These are phyloP conservation scores for Myotis vivesi DNA, from an alignment of 2,797 vertebrate genomes.

Conservation along the genomic window DNA sequence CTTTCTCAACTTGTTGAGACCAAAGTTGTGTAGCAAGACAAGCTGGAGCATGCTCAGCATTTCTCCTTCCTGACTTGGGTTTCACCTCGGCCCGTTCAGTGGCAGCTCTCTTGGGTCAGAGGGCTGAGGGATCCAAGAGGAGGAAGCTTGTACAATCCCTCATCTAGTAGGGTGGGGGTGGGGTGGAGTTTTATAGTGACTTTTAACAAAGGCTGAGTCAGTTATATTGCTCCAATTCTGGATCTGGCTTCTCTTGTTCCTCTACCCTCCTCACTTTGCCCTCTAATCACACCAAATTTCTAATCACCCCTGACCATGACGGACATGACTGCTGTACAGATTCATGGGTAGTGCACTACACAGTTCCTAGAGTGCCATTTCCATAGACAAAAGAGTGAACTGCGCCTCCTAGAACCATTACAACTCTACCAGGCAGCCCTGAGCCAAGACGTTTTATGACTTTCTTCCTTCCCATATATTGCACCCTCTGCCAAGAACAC, in stretches of 20 bases:
- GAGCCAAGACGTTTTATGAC: background rate
- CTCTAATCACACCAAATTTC: background rate
- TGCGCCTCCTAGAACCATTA: background rate
- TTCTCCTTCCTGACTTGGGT: constrained; percentile 62
- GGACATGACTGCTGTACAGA: background rate
- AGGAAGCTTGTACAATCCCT: constrained; percentile 25
- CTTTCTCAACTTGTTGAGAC: constrained; percentile 55
- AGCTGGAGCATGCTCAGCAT: constrained; percentile 30
- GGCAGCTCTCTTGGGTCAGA: constrained; percentile 22
- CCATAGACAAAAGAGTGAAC: background rate
- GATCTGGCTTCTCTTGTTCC: constrained; percentile 6
- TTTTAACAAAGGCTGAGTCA: constrained; percentile 49
- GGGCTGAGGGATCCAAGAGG: background rate
- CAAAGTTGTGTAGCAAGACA: constrained; percentile 44
- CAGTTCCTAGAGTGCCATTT: background rate
- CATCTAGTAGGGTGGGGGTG: background rate
- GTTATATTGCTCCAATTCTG: background rate
- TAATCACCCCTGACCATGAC: background rate
- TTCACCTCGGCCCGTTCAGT: constrained; percentile 43
- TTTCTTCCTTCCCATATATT: constrained; percentile 14
- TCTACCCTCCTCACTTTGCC: background rate
- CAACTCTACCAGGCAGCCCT: background rate
- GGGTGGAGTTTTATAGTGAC: constrained; percentile 25
- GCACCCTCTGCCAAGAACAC: background rate
- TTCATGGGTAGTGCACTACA: background rate